Base-by-base conservation (phyloP, 2,797 vertebrate species). In the Amphiprion clarkii region DNA sequence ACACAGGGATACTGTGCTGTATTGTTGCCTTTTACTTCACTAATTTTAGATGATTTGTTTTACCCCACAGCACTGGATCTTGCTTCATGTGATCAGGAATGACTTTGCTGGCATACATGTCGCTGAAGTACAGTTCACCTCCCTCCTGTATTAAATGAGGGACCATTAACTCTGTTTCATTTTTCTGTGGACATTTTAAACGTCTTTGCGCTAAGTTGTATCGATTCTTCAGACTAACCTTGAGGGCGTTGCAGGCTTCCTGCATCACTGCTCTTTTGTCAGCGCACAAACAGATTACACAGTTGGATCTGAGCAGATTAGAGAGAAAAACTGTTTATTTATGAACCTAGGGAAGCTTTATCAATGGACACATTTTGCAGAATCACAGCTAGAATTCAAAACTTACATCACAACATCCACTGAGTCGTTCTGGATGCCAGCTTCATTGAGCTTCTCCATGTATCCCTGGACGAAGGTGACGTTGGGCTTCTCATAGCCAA, bases 101-200 rank as follows among this genome's bases (percentile, higher is more conserved):
- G 1, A 88, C 79, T 78, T 92, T 76, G 80, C 90, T 95, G 53
- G 94, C 91, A 14, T 94, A 95, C 91, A 96, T 93, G 86, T 96
- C 94, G 78, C 95, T 96, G 64, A 90, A 95, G 81, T 93, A 95
- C 62, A 95, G 72, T 71, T 96, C 95, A 17, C 94, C 94, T 51
- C 94, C 94, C 3, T 92, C 93, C 95, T 96, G 82, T 69, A 19
- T 48, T 7, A 51, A 65, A 74, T 12, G 0, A 75, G 3, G 10
- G 66, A 27, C 0, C 8, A 73, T 6, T 4, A 69, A 40, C 16
- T 58, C 16, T 11, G 3, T n/a, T 52, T 29, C 36, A 39, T 9
- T 11, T 39, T 11, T 39, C 36, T 17, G 6, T 31, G 0, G 4
- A 10, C 5, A 21, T 36, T 60, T 33, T 7, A 19, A 1, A 51